Conservation (phyloP, 2,888 invertebrate genomes). For the Cybosia mesomella region DNA sequence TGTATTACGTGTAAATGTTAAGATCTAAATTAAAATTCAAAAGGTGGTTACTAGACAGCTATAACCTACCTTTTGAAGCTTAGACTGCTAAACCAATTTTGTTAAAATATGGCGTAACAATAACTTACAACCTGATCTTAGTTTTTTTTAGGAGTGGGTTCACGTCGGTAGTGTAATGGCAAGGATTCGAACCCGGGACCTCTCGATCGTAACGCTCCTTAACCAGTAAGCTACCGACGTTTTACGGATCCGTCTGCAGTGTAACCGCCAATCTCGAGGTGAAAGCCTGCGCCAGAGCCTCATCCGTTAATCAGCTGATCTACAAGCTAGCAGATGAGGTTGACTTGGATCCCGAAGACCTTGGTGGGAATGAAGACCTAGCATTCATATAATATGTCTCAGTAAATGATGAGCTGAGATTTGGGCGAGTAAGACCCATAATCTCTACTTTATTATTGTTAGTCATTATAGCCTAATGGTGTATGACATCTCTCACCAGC, state of each 20-base stretch:
- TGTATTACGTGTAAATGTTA: too few species aligned
- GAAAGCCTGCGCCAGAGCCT: background rate
- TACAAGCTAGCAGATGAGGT: background rate
- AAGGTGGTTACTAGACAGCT: too few species aligned
- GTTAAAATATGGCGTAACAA: background rate
- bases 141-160: too few species aligned
- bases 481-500: background rate
- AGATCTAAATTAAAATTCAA: too few species aligned
- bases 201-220: too few species aligned
- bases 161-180: too few species aligned
- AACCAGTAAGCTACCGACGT: too few species aligned
- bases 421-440: background rate
- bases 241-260: background rate
- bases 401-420: background rate
- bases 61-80: background rate
- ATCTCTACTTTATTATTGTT: background rate
- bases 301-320: background rate
- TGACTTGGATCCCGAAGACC: background rate
- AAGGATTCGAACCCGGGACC: too few species aligned
- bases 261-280: too few species aligned
- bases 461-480: background rate
- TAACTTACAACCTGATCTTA: too few species aligned
- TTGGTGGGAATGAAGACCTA: background rate
- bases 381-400: background rate
- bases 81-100: background rate